Percentiles rank a stretch among this genome's conserved stretches.
Evolutionary conservation across 2,797 vertebrate species (phyloP).

Genomic region (Salarias fasciatus): DNA sequence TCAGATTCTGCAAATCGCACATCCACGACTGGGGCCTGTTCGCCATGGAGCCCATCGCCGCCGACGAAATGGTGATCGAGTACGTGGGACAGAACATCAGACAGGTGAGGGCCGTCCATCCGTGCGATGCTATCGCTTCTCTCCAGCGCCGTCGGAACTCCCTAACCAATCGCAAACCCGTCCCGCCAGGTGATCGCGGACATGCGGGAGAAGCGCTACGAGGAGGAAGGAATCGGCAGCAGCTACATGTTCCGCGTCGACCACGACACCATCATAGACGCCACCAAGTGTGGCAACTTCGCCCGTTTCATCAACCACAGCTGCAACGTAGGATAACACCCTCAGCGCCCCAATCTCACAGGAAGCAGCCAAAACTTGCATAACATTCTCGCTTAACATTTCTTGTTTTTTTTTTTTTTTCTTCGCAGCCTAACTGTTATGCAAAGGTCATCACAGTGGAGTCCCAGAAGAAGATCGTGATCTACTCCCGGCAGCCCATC

Average conservation of each 20-base stretch:
- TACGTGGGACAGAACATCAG: constrained; percentile 95
- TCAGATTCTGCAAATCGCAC: constrained; percentile 87
- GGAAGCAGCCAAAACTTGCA: too few relatives aligned
- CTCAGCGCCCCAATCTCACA: background rate
- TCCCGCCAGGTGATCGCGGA: constrained; percentile 90
- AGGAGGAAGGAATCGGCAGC: constrained; percentile 93
- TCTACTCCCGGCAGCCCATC: constrained; percentile 95
- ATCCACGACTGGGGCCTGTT: constrained; percentile 96
- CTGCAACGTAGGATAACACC: constrained; percentile 86
- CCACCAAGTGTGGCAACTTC: constrained; percentile 93
- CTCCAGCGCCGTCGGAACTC: background rate
- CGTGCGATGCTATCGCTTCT: too few relatives aligned
- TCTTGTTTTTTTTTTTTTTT: background rate
- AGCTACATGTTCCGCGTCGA: constrained; percentile 96
- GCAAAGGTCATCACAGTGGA: constrained; percentile 97
- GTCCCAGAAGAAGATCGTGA: constrained; percentile 96
- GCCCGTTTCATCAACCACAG: constrained; percentile 96
- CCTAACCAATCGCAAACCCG: too few relatives aligned
- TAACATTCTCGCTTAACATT: too few relatives aligned
- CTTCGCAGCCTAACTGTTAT: constrained; percentile 91
- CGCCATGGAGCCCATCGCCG: constrained; percentile 94
- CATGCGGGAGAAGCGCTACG: constrained; percentile 93
- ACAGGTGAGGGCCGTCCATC: constrained; percentile 81
- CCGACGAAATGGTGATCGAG: constrained; percentile 96
- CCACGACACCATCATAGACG: constrained; percentile 95